phyloP scores from a whole-genome alignment of 2,888 invertebrate species.

The Nephrotoma appendiculata region DNA sequence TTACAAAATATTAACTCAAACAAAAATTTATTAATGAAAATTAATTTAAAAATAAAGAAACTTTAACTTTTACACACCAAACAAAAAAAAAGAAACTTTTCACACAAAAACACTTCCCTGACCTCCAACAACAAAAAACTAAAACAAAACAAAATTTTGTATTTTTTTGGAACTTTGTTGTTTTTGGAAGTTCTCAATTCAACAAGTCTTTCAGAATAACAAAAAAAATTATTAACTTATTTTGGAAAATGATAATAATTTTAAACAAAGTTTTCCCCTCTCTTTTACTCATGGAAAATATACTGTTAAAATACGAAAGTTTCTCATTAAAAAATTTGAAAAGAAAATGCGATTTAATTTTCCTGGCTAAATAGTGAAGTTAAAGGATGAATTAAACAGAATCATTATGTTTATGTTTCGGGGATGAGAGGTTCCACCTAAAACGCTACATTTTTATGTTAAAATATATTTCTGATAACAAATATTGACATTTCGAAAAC shows the following conservation, averaged over 20 bases:
- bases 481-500: not conserved
- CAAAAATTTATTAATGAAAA: constrained; percentile 10
- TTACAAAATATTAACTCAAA: constrained; percentile 13
- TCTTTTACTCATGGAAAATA: not conserved
- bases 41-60: not conserved
- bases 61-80: not conserved
- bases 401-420: not conserved
- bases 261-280: not conserved
- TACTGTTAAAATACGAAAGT: not conserved
- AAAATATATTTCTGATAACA: not conserved
- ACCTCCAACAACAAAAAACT: not conserved
- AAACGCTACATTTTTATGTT: not conserved
- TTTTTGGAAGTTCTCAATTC: not conserved
- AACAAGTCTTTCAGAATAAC: not conserved
- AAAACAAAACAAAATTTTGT: not conserved
- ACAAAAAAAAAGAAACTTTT: not conserved
- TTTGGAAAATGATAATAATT: not conserved
- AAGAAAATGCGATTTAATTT: not conserved
- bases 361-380: not conserved
- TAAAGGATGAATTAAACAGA: not conserved
- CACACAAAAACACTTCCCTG: not conserved
- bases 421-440: not conserved
- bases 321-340: not conserved
- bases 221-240: not conserved
- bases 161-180: not conserved